Base-by-base conservation (phyloP, 1,140 invertebrate genomes). In the Hormaphis cornu region DNA sequence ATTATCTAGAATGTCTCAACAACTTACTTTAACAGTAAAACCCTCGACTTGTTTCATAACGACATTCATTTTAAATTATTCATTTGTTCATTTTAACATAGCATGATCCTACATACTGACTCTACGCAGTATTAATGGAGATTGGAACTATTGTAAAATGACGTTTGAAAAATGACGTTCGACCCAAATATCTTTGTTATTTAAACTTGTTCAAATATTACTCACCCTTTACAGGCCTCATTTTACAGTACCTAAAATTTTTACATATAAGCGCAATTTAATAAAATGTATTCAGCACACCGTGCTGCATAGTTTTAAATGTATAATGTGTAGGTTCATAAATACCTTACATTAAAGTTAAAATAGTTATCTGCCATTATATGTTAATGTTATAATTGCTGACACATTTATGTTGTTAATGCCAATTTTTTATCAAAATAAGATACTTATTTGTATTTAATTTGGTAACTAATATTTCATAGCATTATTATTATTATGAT, bases 151-250 rank as follows among this genome's bases (percentile, higher is more conserved):
- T n/a, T n/a, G n/a, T n/a, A n/a, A n/a, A n/a, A 40, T 58, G 35
- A 58, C 40, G 35, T 58, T 37, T 37, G 12, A 58, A 53, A 54
- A 58, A 58, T 58, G 54, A 58, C 33, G 20, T 40, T 58, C 54
- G 54, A 58, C 54, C 54, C 40, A 58, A 58, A 58, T 58, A 58
- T 58, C 54, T 58, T 58, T 58, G 54, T 20, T 58, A 58, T 58
- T 58, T 58, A 33, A 58, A 58, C 54, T 58, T 58, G 54, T 58
- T 37, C 54, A 58, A 58, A 58, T 56, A 58, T 16, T 20, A 24
- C 53, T 56, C 54, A n/a, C 54, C 20, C 54, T n/a, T 58, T 40
- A 14, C 40, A 24, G 54, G 54, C 54, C 54, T 58, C 54, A 35
- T 54, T 54, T 20, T 40, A 58, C 20, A 40, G 40, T 58, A 20